phyloP scores from a whole-genome alignment of 2,888 invertebrate genomes.

The Drosophila maculinotata region DNA sequence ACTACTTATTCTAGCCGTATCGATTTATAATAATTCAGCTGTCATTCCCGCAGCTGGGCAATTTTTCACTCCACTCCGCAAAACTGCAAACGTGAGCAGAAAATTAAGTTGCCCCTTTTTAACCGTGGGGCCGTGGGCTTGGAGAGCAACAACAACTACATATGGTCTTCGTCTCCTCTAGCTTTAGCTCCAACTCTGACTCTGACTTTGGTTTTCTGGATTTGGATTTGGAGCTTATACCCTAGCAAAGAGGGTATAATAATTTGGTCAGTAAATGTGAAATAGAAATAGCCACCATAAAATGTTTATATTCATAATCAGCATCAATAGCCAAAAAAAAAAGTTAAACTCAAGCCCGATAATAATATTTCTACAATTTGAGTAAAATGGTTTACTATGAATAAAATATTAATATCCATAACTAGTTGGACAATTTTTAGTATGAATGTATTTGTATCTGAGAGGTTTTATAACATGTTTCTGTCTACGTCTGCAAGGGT shows the following conservation, averaged over 20 bases:
- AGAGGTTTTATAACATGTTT: neutral
- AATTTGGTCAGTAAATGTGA: too few relatives aligned
- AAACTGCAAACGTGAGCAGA: slow-evolving; percentile 82
- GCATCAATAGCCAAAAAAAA: too few relatives aligned
- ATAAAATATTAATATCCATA: too few relatives aligned
- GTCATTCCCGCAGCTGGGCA: slow-evolving; percentile 77
- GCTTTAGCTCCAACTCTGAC: slow-evolving; percentile 16
- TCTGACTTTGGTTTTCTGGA: slow-evolving; percentile 9
- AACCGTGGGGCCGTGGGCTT: neutral
- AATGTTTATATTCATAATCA: too few relatives aligned
- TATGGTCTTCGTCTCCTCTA: slow-evolving; percentile 11
- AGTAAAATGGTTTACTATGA: too few relatives aligned
- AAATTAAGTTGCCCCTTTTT: slow-evolving; percentile 72
- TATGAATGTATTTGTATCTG: neutral
- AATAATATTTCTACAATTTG: too few relatives aligned
- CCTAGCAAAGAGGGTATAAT: neutral
- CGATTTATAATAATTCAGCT: slow-evolving; percentile 84
- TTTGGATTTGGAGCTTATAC: slow-evolving; percentile 59
- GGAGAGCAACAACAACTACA: neutral
- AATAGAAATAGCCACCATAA: too few relatives aligned
- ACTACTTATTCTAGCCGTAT: slow-evolving; percentile 49
- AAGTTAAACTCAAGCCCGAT: too few relatives aligned
- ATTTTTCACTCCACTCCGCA: slow-evolving; percentile 68
- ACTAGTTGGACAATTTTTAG: too few relatives aligned
- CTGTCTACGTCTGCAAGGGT: slow-evolving; percentile 11